Conservation (phyloP, 1,140 invertebrate species). For the Drosophila mojavensis region DNA sequence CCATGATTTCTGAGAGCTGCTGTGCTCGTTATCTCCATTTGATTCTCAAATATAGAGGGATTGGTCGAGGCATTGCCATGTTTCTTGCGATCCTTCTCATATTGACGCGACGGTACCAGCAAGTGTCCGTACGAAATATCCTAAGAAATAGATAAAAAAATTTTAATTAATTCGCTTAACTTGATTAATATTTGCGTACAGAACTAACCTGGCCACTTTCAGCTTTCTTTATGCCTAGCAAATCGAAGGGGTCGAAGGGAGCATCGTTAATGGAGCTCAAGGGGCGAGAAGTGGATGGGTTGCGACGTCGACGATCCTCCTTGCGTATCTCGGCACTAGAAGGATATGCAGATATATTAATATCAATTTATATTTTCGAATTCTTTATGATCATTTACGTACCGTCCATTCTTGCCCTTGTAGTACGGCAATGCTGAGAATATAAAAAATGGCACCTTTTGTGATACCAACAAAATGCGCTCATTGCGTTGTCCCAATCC, state of each 20-base stretch:
- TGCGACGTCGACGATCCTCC: conserved; percentile 91
- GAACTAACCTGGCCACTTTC: conserved; percentile 89
- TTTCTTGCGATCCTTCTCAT: conserved; percentile 83
- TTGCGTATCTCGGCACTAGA: conserved; percentile 89
- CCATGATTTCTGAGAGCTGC: conserved; percentile 82
- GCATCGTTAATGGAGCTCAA: conserved; percentile 93
- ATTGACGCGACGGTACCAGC: conserved; percentile 90
- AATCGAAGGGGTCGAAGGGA: conserved; percentile 92
- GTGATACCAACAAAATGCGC: conserved; percentile 89
- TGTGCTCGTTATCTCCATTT: conserved; percentile 82
- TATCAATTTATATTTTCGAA: too few species aligned
- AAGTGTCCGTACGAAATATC: conserved; percentile 95
- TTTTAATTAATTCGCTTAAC: not conserved
- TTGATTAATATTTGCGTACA: not conserved
- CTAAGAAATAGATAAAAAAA: conserved; percentile 61
- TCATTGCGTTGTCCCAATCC: conserved; percentile 86
- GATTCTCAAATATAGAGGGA: conserved; percentile 71
- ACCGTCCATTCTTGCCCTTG: conserved; percentile 88
- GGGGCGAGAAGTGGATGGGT: conserved; percentile 92
- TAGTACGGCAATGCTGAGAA: conserved; percentile 93
- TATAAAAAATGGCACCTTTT: conserved; percentile 90
- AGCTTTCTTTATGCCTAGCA: conserved; percentile 91
- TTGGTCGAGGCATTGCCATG: conserved; percentile 65
- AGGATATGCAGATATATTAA: not conserved
- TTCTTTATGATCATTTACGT: conserved; percentile 63